Evolutionary conservation across 2,797 vertebrate genomes (phyloP).

Genomic region (Paratrypauchen microcephalus): DNA sequence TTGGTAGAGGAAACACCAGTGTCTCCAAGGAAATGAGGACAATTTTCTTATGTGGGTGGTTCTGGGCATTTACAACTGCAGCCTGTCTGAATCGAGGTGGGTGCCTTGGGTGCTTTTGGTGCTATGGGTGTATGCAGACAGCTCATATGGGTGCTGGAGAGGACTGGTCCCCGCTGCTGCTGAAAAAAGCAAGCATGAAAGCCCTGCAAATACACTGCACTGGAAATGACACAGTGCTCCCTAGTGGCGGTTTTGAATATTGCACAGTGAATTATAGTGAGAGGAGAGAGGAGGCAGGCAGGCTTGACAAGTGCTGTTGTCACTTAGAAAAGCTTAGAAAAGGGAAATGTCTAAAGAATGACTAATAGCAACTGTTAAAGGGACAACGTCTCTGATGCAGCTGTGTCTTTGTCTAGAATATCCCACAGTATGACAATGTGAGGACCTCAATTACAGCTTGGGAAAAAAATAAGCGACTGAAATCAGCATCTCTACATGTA

Average conservation of each 20-base stretch:
- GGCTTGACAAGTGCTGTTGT: neutral
- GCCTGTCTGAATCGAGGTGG: conserved; percentile 42
- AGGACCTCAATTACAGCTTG: no score
- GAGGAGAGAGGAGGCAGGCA: neutral
- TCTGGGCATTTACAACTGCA: conserved; percentile 41
- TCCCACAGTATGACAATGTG: no score
- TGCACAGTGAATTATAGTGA: conserved; percentile 4
- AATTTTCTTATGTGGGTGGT: conserved; percentile 52
- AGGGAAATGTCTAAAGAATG: no score
- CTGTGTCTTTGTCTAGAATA: no score
- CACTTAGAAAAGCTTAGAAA: neutral
- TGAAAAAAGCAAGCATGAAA: conserved; percentile 20
- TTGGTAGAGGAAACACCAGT: conserved; percentile 33
- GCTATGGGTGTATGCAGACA: conserved; percentile 22
- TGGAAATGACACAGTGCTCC: conserved; percentile 70
- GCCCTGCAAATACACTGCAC: conserved; percentile 6
- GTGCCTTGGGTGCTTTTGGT: conserved; percentile 36
- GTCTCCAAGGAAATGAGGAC: neutral
- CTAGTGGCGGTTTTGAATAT: conserved; percentile 58
- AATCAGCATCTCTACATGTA: no score
- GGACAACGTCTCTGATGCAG: no score
- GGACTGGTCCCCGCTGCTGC: conserved; percentile 27
- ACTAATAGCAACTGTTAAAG: no score
- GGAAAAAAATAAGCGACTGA: no score
- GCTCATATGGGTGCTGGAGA: conserved; percentile 44